Evolutionary conservation across 2,888 invertebrate species (phyloP), one percentile per base, ranked within the genome.

Genomic region (Chloroclystis v-ata): DNA sequence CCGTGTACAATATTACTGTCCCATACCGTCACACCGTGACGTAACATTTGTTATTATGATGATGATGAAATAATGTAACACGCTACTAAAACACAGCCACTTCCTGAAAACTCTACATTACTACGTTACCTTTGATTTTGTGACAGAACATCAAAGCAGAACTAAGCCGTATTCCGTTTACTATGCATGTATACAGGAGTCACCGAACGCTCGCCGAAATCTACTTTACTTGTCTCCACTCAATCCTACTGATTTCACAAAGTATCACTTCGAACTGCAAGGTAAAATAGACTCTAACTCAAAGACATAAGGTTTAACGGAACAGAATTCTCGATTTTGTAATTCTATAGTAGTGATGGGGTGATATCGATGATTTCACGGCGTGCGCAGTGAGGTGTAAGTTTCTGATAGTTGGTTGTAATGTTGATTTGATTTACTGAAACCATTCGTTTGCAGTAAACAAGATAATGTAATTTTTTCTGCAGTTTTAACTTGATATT

Each of bases 321-420:
- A 41, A 61, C 7, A 3, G 3, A 20, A 16, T 14, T n/a, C 14
- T 5, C 11, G 69, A 68, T 65, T 72, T 71, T 59, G 67, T 10
- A 7, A 11, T 61, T 65, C 65, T 59, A 54, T 69, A 73, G 74
- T 77, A 78, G 78, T 75, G 79, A 57, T 69, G 79, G 56, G 54
- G 62, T 59, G 73, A 74, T 43, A 41, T 10, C 47, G 53, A 67
- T 70, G 64, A 72, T 80, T 75, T 75, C 73, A 69, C 69, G 72
- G 61, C 56, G 59, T 61, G 63, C 63, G 61, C 69, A 49, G 38
- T 65, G 62, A 61, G 65, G 71, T 61, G 67, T 65, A 54, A 55
- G 28, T 46, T 40, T 46, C 43, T 54, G 61, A 61, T 61, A 61
- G 40, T 42, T 50, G 26, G 28, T 41, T 37, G 12, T 37, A 37